Evolutionary conservation across 2,888 invertebrate species (phyloP), one percentile per base, ranked within the genome.

Genomic region (Fissipunctia ypsillon): DNA sequence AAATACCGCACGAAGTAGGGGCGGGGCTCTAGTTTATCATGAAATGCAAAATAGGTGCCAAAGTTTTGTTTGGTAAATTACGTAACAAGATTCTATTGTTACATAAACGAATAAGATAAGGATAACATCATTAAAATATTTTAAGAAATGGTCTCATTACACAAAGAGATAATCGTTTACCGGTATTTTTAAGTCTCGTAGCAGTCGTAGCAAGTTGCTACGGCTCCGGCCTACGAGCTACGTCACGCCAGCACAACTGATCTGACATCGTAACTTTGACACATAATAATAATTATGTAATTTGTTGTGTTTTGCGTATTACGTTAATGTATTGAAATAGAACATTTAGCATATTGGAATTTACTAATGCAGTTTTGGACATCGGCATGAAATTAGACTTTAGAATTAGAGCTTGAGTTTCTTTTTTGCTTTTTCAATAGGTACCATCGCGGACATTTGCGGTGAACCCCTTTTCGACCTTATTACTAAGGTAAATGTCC

Each of bases 151-250:
- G 16, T 48, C 3, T n/a, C 28, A 63, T 14, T 28, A n/a, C 10
- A 35, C 25, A 31, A 41, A 78, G 35, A 63, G 45, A 69, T 31
- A 6, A 54, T 3, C 0, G 12, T 12, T 41, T 38, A 38, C 50
- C 43, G 16, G 43, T 64, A 54, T 31, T 48, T 48, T 6, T n/a
- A 31, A 45, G 45, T 41, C 1, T 64, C 80, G 80, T 81, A 81
- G 80, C 74, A 35, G 6, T 38, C 74, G 80, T 81, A 81, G 80
- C 80, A 60, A 28, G 12, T 14, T 41, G 74, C 80, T 81, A 81
- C 80, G 84, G 9, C 38, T 25, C 45, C 80, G 54, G 50, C 3
- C 84, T 80, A 80, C 84, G 80, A 41, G 63, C 84, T 80, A 79
- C 80, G 80, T 28, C 25, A 52, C n/a, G 25, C 22, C 43, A 50